phyloP scores from a whole-genome alignment of 2,113 vertebrate genomes.

The Pipra filicauda region DNA sequence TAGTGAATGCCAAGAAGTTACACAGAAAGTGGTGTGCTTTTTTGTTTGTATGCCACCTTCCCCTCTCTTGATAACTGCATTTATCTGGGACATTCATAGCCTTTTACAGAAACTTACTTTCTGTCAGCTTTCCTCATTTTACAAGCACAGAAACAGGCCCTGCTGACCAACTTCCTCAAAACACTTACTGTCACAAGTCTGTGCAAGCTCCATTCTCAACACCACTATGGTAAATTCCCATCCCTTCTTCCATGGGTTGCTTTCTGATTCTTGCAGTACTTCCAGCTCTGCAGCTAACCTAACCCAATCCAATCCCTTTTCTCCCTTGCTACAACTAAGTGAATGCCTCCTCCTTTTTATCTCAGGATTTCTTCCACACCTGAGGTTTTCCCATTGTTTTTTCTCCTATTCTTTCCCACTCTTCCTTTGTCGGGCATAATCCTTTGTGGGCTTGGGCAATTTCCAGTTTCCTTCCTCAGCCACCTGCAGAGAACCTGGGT shows the following conservation, averaged over 20 bases:
- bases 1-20: neutral
- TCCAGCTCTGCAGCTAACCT: neutral
- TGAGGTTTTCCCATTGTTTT: neutral
- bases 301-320: neutral
- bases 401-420: neutral
- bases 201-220: neutral
- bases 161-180: neutral
- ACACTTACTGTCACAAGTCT: neutral
- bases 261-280: neutral
- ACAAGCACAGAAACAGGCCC: neutral
- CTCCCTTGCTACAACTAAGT: neutral
- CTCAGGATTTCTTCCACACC: neutral
- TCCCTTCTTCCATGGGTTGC: neutral
- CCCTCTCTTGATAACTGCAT: neutral
- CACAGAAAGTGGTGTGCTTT: neutral
- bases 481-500: conserved; percentile 4
- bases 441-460: neutral
- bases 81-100: neutral
- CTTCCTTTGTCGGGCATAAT: conserved; percentile 1
- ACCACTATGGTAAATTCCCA: neutral
- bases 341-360: neutral
- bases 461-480: conserved; percentile 25
- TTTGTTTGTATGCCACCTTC: neutral
- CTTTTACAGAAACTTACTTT: neutral
- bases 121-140: neutral